Base-by-base conservation (phyloP, 2,888 invertebrate species). In the Yponomeuta plumbellus region DNA sequence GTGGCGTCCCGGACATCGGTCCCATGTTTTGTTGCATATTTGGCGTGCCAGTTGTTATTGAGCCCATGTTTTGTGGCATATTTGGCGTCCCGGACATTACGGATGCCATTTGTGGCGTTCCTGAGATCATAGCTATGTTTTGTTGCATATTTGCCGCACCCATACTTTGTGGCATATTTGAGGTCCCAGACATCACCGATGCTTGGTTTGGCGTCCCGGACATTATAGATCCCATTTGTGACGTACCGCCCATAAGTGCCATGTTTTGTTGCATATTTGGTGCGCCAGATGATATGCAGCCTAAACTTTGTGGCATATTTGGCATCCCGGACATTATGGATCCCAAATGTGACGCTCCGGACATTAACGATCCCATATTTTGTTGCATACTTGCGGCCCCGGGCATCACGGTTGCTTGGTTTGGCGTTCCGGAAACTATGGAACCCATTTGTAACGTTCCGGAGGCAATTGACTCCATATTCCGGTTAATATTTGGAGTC, bases 141-240 rank as follows among this genome's bases (percentile, higher is more conserved):
- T 52, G 44, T 17, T 13, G 13, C 44, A 52, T 52, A 52, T 34
- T 34, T 34, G 34, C 8, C 8, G 34, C 8, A 10, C 44, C 17
- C 44, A 52, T 52, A 52, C 17, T 52, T 3, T 52, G 44, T 17
- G 34, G 6, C 34, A 34, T 34, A 34, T 34, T 58, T 66, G 13
- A 4, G 23, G 61, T 22, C 22, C 13, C 21, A 22, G 21, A 17
- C 13, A 61, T 22, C 13, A n/a, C 20, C 17, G 61, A n/a, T 17
- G 34, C 34, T 76, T 44, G 44, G 22, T 76, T 66, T 0, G 34
- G 79, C 0, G 83, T 83, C 0, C 87, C 82, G 5, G 84, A 80
- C 21, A 44, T 44, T 44, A 44, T 44, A 2, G 44, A 44, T 3
- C 44, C 17, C 13, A 44, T 44, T 17, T 17, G 39, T 11, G 39